Evolutionary conservation across 1,140 invertebrate species (phyloP), one percentile per base, ranked within the genome.

Genomic region (Samia ricini): DNA sequence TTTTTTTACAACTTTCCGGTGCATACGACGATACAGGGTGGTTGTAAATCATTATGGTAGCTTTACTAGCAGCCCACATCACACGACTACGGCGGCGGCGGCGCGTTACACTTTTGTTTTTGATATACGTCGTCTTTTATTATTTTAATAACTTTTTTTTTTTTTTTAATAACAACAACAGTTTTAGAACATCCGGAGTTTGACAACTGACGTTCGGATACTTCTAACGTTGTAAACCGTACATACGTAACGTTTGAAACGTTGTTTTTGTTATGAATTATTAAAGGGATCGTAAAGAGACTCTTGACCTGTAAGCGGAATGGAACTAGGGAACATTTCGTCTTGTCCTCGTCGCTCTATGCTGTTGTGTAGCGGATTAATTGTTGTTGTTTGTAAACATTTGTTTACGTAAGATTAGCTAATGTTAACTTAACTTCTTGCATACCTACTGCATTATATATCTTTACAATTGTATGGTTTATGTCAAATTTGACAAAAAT

Each of bases 131-230:
- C 33, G 33, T 10, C 7, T 15, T 42, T 36, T 36, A 36, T 36
- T 36, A 36, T n/a, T n/a, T n/a, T n/a, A n/a, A n/a, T 36, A 36
- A 42, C n/a, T 10, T 12, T 15, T 42, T 42, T 42, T 42, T n/a
- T n/a, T n/a, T n/a, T n/a, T n/a, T n/a, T n/a, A n/a, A n/a, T 19
- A 24, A 33, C 29, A 26, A 24, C 24, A 24, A 33, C 26, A n/a
- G 18, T 56, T 56, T 56, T 56, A 24, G 24, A 26, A 33, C 26
- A 56, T 56, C 55, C 55, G 51, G 51, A 23, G 20, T 52, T 52
- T 23, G 51, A 52, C 51, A 52, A 21, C 51, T 21, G 51, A 21
- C 33, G 33, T 42, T 10, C 15, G 33, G 33, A 42, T 42, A 42
- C 33, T 42, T 42, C 33, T 42, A 42, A 42, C 33, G 33, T 42